These are phyloP conservation scores for Emydoidea blandingii DNA, from an alignment of 2,797 vertebrate genomes.

Conservation along the genomic window DNA sequence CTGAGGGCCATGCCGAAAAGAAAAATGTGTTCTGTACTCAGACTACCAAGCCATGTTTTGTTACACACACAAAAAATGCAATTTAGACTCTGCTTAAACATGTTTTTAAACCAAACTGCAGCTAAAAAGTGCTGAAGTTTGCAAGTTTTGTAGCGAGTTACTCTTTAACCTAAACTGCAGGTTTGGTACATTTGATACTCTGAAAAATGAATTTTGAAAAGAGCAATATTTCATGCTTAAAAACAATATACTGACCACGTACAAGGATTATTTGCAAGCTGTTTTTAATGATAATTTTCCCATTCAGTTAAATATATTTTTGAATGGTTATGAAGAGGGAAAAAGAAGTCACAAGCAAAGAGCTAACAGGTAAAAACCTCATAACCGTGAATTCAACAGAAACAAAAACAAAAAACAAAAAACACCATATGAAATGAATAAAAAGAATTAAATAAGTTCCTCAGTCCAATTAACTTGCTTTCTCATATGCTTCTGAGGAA, in stretches of 20 bases:
- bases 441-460: background rate
- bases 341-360: background rate
- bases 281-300: background rate
- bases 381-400: background rate
- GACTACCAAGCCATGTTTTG: background rate
- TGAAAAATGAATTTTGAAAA: background rate
- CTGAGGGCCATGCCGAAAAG: background rate
- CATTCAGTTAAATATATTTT: background rate
- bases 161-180: background rate
- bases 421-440: background rate
- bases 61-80: background rate
- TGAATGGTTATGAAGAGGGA: background rate
- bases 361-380: background rate
- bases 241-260: background rate
- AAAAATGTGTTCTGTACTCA: background rate
- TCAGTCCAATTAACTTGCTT: background rate
- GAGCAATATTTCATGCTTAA: background rate
- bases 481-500: background rate
- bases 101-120: background rate
- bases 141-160: background rate
- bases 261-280: background rate
- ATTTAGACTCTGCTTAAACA: background rate
- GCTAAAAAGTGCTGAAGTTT: background rate
- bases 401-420: background rate
- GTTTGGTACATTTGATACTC: background rate